Evolutionary conservation across 1,140 invertebrate species (phyloP).

Genomic region (Trichogramma pretiosum): DNA sequence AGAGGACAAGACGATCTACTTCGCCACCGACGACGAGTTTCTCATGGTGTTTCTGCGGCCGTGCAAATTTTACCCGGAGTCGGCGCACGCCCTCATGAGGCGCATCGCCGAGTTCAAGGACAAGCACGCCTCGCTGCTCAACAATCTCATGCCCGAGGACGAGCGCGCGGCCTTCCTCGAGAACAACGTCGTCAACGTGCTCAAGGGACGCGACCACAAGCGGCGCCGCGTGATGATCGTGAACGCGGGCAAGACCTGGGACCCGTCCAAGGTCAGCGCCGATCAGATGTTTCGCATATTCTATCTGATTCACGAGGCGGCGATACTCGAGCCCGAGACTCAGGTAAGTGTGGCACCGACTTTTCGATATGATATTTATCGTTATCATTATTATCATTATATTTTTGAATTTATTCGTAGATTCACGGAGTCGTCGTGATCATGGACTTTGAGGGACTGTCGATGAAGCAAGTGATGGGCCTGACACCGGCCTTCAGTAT

Average conservation of each 20-base stretch:
- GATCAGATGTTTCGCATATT: slow-evolving; percentile 69
- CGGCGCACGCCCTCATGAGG: slow-evolving; percentile 66
- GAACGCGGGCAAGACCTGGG: slow-evolving; percentile 58
- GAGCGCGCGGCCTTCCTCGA: slow-evolving; percentile 58
- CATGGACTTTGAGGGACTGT: slow-evolving; percentile 70
- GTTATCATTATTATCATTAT: too few species aligned
- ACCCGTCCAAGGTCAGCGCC: slow-evolving; percentile 58
- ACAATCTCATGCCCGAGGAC: slow-evolving; percentile 54
- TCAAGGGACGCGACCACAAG: slow-evolving; percentile 60
- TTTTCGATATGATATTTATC: too few species aligned
- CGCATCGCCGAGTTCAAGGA: slow-evolving; percentile 63
- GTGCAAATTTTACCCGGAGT: slow-evolving; percentile 71
- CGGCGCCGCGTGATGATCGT: slow-evolving; percentile 54
- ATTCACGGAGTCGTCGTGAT: slow-evolving; percentile 65
- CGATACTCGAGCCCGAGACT: slow-evolving; percentile 62
- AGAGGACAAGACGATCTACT: slow-evolving; percentile 54
- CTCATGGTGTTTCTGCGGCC: slow-evolving; percentile 66
- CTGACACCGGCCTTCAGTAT: slow-evolving; percentile 65
- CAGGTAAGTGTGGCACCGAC: too few species aligned
- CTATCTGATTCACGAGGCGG: slow-evolving; percentile 67
- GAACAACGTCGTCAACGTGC: slow-evolving; percentile 64
- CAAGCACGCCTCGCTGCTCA: slow-evolving; percentile 55
- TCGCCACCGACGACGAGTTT: slow-evolving; percentile 62
- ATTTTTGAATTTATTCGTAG: slow-evolving; percentile 22
- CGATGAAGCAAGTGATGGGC: slow-evolving; percentile 62